Evolutionary conservation across 1,140 invertebrate species (phyloP).

Genomic region (Ceratitis capitata): DNA sequence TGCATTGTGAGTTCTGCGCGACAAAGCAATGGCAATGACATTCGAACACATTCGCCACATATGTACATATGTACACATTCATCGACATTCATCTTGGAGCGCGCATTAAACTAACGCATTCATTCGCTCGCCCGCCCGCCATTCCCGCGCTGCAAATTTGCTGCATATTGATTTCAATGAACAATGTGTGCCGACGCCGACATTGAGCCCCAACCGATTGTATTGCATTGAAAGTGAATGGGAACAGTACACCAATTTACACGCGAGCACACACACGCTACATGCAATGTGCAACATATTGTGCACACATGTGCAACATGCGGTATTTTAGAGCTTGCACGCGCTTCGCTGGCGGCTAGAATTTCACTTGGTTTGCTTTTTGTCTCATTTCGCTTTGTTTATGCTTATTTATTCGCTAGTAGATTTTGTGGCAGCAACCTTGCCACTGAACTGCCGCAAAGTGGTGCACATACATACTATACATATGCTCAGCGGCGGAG

Average conservation of each 20-base stretch:
- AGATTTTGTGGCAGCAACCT: background rate
- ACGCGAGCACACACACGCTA: background rate
- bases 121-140: no score
- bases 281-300: background rate
- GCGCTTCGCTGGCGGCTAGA: background rate
- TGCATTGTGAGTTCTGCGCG: background rate
- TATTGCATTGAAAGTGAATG: background rate
- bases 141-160: background rate
- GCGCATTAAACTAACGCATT: background rate
- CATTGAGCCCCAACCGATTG: background rate
- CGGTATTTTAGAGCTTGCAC: background rate
- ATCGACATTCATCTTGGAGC: background rate
- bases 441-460: background rate
- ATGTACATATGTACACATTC: background rate
- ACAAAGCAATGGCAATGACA: background rate
- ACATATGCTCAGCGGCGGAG: background rate
- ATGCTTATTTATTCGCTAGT: background rate
- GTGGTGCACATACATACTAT: no score
- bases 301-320: background rate
- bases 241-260: background rate
- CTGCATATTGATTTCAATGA: background rate
- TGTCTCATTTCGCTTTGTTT: background rate
- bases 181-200: background rate
- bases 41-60: no score
- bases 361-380: background rate